Evolutionary conservation across 2,797 vertebrate genomes (phyloP).

Genomic region (Brotula barbata): DNA sequence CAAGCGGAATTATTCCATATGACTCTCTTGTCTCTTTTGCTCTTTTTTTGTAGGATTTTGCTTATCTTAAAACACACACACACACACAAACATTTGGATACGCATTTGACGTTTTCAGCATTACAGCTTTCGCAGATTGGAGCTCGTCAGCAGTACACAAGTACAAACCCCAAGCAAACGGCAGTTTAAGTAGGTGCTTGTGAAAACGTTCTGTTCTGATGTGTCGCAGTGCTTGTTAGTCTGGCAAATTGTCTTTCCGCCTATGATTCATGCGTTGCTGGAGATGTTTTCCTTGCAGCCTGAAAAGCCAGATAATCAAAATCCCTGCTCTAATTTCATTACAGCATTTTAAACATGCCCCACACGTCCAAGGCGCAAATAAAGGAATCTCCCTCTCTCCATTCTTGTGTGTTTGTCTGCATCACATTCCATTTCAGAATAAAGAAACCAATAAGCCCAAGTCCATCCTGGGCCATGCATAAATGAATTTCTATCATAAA

Average conservation of each 20-base stretch:
- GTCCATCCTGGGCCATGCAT: slow-evolving; percentile 34
- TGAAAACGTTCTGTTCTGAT: slow-evolving; percentile 22
- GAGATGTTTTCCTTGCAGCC: slow-evolving; percentile 51
- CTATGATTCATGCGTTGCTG: slow-evolving; percentile 66
- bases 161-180: slow-evolving; percentile 28
- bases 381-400: slow-evolving; percentile 8
- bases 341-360: slow-evolving; percentile 40
- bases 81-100: slow-evolving; percentile 20
- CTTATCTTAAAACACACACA: slow-evolving; percentile 14
- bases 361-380: slow-evolving; percentile 37
- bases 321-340: slow-evolving; percentile 52
- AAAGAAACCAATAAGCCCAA: background rate
- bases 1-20: slow-evolving; percentile 9
- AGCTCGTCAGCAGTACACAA: slow-evolving; percentile 5
- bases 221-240: slow-evolving; percentile 54
- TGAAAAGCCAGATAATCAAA: slow-evolving; percentile 46
- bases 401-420: slow-evolving; percentile 9
- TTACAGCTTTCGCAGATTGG: slow-evolving; percentile 26
- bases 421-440: slow-evolving; percentile 4
- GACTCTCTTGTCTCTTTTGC: slow-evolving; percentile 9
- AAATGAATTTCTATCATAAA: slow-evolving; percentile 57
- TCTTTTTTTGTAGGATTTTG: slow-evolving; percentile 15
- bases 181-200: slow-evolving; percentile 22
- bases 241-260: slow-evolving; percentile 49
- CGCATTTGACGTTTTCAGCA: slow-evolving; percentile 27